Evolutionary conservation across 2,797 vertebrate genomes (phyloP).

Genomic region (Microctenopoma steveboyesi): DNA sequence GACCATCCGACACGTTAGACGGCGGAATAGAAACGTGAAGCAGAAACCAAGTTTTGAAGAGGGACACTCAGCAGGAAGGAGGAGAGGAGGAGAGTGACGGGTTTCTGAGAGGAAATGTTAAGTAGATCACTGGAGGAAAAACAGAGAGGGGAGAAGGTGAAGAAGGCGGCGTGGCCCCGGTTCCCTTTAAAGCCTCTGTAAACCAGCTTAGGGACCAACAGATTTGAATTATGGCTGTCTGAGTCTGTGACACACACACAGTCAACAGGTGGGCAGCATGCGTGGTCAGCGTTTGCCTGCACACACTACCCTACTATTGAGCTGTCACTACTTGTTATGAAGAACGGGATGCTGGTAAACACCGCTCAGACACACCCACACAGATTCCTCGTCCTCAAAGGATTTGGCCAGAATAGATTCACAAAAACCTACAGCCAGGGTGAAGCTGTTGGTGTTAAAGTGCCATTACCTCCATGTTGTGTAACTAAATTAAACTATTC

Average conservation of each 20-base stretch:
- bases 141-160: constrained; percentile 32
- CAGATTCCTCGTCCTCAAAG: constrained; percentile 1
- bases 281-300: constrained; percentile 48
- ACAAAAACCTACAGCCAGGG: not conserved
- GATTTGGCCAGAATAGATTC: not conserved
- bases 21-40: not conserved
- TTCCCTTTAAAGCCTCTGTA: constrained; percentile 55
- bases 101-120: constrained; percentile 15
- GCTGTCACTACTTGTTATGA: constrained; percentile 60
- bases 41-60: not conserved
- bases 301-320: constrained; percentile 50
- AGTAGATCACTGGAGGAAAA: constrained; percentile 23
- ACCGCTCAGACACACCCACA: not conserved
- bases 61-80: not conserved
- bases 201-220: constrained; percentile 63
- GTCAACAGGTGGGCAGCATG: constrained; percentile 58
- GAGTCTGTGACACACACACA: constrained; percentile 42
- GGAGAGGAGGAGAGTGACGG: constrained; percentile 3
- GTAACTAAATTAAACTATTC: not conserved
- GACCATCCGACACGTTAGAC: not conserved
- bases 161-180: constrained; percentile 17
- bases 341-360: constrained; percentile 45
- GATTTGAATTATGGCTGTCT: constrained; percentile 70
- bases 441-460: not conserved
- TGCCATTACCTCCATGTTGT: not conserved